Conservation (phyloP, 2,888 invertebrate genomes). For the Lycocerus yunnanus region DNA sequence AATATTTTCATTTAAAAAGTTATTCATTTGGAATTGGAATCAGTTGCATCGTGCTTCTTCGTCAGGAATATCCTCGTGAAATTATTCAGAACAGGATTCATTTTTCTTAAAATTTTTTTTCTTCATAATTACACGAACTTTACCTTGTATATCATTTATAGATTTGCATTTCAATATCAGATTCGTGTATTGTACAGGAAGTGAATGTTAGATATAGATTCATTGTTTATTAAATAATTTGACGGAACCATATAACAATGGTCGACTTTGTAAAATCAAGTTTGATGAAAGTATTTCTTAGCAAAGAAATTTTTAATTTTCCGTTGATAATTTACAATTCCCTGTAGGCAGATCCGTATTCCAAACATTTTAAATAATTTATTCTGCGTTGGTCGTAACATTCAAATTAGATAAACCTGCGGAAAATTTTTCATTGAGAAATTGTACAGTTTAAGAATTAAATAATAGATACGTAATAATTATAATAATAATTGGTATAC, state of each 20-base stretch:
- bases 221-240: background rate
- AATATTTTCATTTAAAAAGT: no score
- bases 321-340: background rate
- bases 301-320: background rate
- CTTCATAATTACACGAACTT: background rate
- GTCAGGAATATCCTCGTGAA: no score
- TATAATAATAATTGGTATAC: background rate
- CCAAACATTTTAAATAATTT: background rate
- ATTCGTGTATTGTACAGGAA: background rate
- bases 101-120: background rate
- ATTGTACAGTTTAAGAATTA: background rate
- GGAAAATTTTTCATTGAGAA: background rate
- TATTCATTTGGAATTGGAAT: no score
- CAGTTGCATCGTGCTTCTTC: no score
- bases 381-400: background rate
- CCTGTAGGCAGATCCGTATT: background rate
- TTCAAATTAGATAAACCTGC: background rate
- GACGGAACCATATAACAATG: background rate
- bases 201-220: background rate
- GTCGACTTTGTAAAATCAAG: background rate
- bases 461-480: background rate
- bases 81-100: background rate
- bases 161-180: background rate
- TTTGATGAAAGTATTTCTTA: background rate
- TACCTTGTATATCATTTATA: background rate